Conservation (phyloP, 2,113 vertebrate species). For the Heliornis fulica region DNA sequence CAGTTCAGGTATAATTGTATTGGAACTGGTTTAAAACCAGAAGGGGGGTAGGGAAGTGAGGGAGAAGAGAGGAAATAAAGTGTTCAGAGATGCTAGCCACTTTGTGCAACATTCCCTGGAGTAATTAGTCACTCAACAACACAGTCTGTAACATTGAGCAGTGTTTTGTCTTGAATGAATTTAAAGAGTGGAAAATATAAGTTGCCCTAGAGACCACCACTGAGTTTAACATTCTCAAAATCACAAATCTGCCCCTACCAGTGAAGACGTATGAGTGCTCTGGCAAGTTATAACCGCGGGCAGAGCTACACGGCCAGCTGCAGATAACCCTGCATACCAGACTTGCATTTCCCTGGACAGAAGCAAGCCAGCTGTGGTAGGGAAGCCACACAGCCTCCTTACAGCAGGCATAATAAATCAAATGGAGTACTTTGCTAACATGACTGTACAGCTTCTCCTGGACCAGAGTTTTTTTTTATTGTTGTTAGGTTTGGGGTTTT, state of each 20-base stretch:
- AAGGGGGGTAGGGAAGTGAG: accelerated
- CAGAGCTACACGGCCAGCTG: background rate
- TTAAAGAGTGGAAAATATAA: background rate
- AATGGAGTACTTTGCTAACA: background rate
- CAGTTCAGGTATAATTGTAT: background rate
- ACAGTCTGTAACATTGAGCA: background rate
- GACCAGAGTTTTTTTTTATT: background rate
- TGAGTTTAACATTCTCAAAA: background rate
- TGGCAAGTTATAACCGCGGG: background rate
- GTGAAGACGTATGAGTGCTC: background rate
- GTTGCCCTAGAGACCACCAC: background rate
- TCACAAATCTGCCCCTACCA: background rate
- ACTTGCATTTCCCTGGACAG: background rate
- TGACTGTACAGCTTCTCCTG: background rate
- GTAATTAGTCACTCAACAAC: background rate
- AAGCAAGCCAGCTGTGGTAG: background rate
- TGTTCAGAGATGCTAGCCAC: background rate
- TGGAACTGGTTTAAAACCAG: background rate
- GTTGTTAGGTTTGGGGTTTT: background rate
- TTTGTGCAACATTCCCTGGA: background rate
- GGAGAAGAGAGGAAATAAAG: background rate
- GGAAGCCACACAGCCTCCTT: background rate
- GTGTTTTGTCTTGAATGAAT: background rate
- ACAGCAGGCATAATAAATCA: background rate
- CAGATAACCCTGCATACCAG: background rate